Evolutionary conservation across 2,113 vertebrate species (phyloP), one percentile per base, ranked within the genome.

Genomic region (Elgaria multicarinata): DNA sequence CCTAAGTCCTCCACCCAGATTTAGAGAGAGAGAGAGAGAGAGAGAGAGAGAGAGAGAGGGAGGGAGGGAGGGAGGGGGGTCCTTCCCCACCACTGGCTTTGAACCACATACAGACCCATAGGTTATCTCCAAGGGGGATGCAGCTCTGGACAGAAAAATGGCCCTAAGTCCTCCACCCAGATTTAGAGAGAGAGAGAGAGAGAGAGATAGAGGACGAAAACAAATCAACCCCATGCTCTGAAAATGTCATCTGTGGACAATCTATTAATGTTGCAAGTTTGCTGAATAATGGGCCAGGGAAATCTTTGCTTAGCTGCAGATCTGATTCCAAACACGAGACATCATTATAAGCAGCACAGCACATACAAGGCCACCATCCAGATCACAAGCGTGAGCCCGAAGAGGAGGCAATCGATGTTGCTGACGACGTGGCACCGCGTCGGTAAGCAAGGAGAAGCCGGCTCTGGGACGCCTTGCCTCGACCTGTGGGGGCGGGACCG

Each of bases 361-460:
- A 83, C 33, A 26, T 83, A 89, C 13, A 89, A 50, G 16, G 81
- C 58, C 24, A 31, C 33, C 4, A 67, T 39, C 81, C 88, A 89
- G 81, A 84, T 53, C 33, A 6, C 33, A 4, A 84, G 24, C 4
- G 33, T 77, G 28, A 84, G 33, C 24, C 81, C 42, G 0, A 84
- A 31, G 13, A 89, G 62, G 9, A 77, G 81, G 24, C 39, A 84
- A 26, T 76, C 44, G 6, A 7, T 7, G 3, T 5, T 28, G 33
- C 4, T 5, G 1, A 84, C 16, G 55, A 76, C 3, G 42, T 66
- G 71, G 16, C 42, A 76, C 4, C 8, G 71, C 0, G 3, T 3
- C 20, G 33, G 46, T 0, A 42, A 1, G 6, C 58, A 67, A 4
- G 33, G 13, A 6, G 8, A 14, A 0, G 1, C 20, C 71, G 42